These are phyloP conservation scores for Odontophorus gujanensis DNA, from an alignment of 2,113 vertebrate species.

Conservation along the genomic window DNA sequence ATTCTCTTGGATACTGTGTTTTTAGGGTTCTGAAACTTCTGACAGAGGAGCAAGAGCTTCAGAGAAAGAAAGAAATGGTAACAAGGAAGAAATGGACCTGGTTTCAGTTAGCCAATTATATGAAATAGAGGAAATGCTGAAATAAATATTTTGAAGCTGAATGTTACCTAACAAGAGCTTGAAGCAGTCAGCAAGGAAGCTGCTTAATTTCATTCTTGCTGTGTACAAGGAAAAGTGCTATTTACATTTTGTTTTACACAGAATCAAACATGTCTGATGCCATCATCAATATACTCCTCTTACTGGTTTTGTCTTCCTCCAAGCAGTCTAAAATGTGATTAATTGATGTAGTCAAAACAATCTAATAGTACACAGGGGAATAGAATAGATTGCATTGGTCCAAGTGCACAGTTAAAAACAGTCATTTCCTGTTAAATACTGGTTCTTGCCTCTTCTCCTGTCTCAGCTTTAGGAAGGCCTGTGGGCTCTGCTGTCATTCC, in stretches of 20 bases:
- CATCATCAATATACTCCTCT: not conserved
- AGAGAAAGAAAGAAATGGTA: not conserved
- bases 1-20: not conserved
- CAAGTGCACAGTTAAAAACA: not conserved
- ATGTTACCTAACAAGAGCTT: not conserved
- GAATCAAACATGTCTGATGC: conserved; percentile 8
- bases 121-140: not conserved
- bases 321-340: conserved; percentile 17
- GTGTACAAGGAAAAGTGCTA: not conserved
- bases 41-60: not conserved
- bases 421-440: not conserved
- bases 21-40: not conserved
- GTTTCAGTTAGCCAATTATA: not conserved
- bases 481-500: not conserved
- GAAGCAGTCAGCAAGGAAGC: not conserved
- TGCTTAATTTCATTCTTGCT: not conserved
- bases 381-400: not conserved
- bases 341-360: conserved; percentile 19
- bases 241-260: not conserved
- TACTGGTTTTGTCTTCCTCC: not conserved
- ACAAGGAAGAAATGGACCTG: not conserved
- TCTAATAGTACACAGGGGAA: not conserved
- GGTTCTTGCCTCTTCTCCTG: not conserved
- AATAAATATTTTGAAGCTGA: not conserved
- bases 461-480: not conserved